Base-by-base conservation (phyloP, 2,888 invertebrate genomes). In the Adelphocoris suturalis region DNA sequence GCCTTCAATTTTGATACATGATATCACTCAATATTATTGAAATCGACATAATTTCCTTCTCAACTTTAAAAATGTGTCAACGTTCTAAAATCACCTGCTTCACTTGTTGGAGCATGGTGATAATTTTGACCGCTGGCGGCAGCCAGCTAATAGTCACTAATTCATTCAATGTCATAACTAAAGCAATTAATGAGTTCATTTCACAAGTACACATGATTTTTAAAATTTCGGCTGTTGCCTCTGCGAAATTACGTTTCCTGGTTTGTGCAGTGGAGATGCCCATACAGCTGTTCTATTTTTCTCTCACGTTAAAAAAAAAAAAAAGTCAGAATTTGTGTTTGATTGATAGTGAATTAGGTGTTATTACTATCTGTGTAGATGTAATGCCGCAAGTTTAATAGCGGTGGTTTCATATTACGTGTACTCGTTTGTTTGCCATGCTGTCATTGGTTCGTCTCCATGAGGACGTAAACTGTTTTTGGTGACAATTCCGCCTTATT, bases 161-260 rank as follows among this genome's bases (percentile, higher is more conserved):
- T 11, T 52, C 37, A 37, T 52, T 52, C 52, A 52, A 52, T 52
- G 52, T 52, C 52, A 52, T 4, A 37, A 37, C 37, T 37, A 37
- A 37, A 37, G 37, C 7, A 37, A 37, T 37, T 7, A 37, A 37
- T 37, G 37, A 37, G 3, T 37, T 7, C 3, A 37, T 37, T 37
- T 37, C 37, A 2, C 37, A 4, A 37, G 37, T 7, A 37, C 37
- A 37, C 37, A 4, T 37, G 37, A 37, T 7, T 37, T n/a, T n/a
- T 4, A 37, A 2, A 37, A 4, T 19, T 14, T 61, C 11, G 68
- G 68, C 68, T 68, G 2, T 68, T 68, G 23, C 27, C 68, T 68
- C 68, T 68, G 68, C 68, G 19, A 68, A 68, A 68, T 61, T 27
- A 23, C 68, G 23, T 68, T 68, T 68, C 68, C 68, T 68, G 68